Evolutionary conservation across 2,797 vertebrate species (phyloP).

Genomic region (Enteromius radiatus): DNA sequence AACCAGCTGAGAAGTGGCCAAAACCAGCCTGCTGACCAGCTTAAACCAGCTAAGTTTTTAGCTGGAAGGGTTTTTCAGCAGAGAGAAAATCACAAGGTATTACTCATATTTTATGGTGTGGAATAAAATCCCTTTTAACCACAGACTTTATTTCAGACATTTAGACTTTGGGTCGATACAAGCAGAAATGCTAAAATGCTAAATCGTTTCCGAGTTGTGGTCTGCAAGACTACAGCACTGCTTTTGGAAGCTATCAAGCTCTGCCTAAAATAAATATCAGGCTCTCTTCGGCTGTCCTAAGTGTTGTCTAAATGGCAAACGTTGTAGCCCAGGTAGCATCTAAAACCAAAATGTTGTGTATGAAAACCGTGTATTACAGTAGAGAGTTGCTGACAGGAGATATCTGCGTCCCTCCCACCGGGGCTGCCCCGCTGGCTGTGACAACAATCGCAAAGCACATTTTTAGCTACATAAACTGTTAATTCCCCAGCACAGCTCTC

Average conservation of each 20-base stretch:
- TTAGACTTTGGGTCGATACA: too few species aligned
- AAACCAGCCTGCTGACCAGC: too few species aligned
- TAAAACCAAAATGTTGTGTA: not conserved
- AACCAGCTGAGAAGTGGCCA: too few species aligned
- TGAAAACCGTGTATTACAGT: conserved; percentile 31
- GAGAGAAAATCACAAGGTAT: not conserved
- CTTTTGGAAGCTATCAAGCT: not conserved
- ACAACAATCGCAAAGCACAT: conserved; percentile 38
- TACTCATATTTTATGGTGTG: not conserved
- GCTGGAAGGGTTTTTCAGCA: too few species aligned
- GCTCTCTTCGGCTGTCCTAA: not conserved
- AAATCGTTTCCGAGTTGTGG: not conserved
- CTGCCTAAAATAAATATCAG: conserved; percentile 18
- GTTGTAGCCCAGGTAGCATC: not conserved
- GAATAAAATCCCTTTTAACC: not conserved
- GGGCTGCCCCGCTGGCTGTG: conserved; percentile 23
- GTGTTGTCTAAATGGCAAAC: not conserved
- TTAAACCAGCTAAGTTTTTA: too few species aligned
- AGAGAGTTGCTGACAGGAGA: conserved; percentile 25
- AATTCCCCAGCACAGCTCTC: conserved; percentile 41
- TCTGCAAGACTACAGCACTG: not conserved
- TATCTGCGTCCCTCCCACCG: conserved; percentile 33
- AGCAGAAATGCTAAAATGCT: too few species aligned
- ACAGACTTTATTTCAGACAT: not conserved
- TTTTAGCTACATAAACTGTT: conserved; percentile 50